These are phyloP conservation scores for Fregetta grallaria DNA, from an alignment of 2,113 vertebrate species.

Conservation along the genomic window DNA sequence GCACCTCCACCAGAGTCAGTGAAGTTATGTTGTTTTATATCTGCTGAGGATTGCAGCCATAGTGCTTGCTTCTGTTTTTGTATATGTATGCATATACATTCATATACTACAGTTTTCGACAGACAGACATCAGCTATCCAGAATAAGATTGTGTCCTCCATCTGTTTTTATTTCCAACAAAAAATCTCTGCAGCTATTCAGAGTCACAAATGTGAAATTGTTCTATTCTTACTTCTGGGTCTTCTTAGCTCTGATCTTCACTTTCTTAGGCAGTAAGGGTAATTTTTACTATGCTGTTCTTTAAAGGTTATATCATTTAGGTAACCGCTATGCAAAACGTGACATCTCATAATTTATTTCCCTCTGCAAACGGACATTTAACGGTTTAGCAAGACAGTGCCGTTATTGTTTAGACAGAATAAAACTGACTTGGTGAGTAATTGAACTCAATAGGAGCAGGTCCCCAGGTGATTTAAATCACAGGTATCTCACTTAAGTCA, in stretches of 20 bases:
- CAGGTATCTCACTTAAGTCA: background rate
- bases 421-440: background rate
- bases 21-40: background rate
- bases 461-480: background rate
- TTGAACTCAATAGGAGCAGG: background rate
- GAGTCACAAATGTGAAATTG: conserved; percentile 36
- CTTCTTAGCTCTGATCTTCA: background rate
- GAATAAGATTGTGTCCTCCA: background rate
- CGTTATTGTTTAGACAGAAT: background rate
- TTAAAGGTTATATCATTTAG: background rate
- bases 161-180: conserved; percentile 4
- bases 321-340: background rate
- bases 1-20: background rate
- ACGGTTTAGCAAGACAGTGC: background rate
- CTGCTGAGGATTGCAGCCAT: background rate
- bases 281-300: background rate
- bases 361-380: background rate
- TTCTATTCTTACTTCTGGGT: background rate
- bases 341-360: background rate
- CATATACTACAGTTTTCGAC: background rate
- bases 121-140: background rate
- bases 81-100: background rate
- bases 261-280: background rate
- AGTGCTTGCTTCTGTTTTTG: background rate
- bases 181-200: background rate